These are phyloP conservation scores for Platerodrilus igneus DNA, from an alignment of 2,888 invertebrate species.

Conservation along the genomic window DNA sequence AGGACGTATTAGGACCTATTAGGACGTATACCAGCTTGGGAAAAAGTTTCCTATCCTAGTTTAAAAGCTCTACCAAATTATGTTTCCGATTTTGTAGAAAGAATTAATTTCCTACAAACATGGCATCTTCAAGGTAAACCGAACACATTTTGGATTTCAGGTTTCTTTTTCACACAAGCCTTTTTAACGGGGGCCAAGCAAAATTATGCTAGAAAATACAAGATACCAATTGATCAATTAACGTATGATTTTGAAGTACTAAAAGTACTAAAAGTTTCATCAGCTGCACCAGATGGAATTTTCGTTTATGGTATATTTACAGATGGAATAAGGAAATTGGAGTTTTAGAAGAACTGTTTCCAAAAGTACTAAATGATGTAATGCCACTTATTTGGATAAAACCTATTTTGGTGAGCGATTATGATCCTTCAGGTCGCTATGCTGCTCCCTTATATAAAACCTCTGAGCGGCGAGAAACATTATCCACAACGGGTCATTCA, in stretches of 20 bases:
- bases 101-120: slow-evolving; percentile 66
- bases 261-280: slow-evolving; percentile 25
- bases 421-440: slow-evolving; percentile 57
- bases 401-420: slow-evolving; percentile 62
- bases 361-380: slow-evolving; percentile 77
- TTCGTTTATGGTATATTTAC: slow-evolving; percentile 73
- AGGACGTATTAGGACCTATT: too few relatives aligned
- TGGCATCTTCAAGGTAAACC: slow-evolving; percentile 71
- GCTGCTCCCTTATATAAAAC: slow-evolving; percentile 79
- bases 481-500: slow-evolving; percentile 79
- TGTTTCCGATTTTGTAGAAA: slow-evolving; percentile 70
- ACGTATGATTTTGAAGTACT: slow-evolving; percentile 70
- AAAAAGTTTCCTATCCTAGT: slow-evolving; percentile 80
- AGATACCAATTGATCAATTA: slow-evolving; percentile 79
- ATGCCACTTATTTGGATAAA: slow-evolving; percentile 82
- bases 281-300: slow-evolving; percentile 55
- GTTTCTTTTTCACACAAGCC: slow-evolving; percentile 89
- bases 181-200: slow-evolving; percentile 88
- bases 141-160: slow-evolving; percentile 82
- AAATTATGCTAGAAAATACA: slow-evolving; percentile 81
- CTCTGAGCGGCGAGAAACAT: slow-evolving; percentile 68
- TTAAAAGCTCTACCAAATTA: slow-evolving; percentile 82
- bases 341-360: slow-evolving; percentile 71
- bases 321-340: slow-evolving; percentile 72
- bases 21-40: slow-evolving; percentile 79